These are phyloP conservation scores for Bovichtus variegatus DNA, from an alignment of 2,797 vertebrate species.

Conservation along the genomic window DNA sequence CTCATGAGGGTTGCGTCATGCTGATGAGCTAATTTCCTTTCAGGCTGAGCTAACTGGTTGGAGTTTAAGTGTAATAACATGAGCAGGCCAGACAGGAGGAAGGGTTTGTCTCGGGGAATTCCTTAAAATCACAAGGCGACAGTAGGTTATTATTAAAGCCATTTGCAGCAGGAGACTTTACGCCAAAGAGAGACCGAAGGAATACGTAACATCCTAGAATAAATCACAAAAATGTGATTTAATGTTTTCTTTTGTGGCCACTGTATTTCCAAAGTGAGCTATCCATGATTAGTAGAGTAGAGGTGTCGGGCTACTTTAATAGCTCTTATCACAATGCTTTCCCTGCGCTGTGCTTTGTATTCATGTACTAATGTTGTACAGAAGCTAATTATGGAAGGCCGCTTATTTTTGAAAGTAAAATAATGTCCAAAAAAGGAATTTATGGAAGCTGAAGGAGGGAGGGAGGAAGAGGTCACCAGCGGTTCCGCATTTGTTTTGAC, in stretches of 20 bases:
- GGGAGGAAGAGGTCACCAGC: neutral
- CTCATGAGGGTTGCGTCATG: conserved; percentile 68
- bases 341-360: conserved; percentile 27
- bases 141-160: neutral
- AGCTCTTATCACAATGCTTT: conserved; percentile 39
- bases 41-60: conserved; percentile 2
- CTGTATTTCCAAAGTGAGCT: conserved; percentile 6
- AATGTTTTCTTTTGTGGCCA: conserved; percentile 11
- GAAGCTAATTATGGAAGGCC: conserved; percentile 1
- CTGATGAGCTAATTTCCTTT: conserved; percentile 80
- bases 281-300: conserved; percentile 17
- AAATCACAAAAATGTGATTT: conserved; percentile 6
- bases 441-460: conserved; percentile 7
- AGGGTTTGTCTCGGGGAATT: conserved; percentile 47
- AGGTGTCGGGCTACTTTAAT: conserved; percentile 12
- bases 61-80: conserved; percentile 12
- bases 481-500: conserved; percentile 44
- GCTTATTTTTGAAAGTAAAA: conserved; percentile 16
- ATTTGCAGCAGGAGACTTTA: neutral
- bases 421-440: conserved; percentile 48
- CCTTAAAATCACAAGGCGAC: conserved; percentile 1
- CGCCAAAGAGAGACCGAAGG: neutral
- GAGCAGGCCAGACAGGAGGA: conserved; percentile 32
- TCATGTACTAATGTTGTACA: neutral
- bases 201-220: conserved; percentile 27